Base-by-base conservation (phyloP, 2,888 invertebrate species). In the Scrobipalpa atriplicella region DNA sequence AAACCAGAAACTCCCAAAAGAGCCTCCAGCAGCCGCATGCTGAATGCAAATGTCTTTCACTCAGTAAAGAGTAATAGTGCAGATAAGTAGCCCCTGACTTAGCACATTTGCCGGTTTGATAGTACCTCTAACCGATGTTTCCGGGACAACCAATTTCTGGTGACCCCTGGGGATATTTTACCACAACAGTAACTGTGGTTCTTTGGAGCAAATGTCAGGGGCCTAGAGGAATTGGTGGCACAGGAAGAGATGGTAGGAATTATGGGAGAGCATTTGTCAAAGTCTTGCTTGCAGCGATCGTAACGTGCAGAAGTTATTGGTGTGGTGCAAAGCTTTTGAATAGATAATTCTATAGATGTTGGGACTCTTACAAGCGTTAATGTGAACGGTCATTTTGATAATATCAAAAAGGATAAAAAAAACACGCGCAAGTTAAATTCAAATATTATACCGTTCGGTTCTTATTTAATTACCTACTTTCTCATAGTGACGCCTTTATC, bases 31-130 rank as follows among this genome's bases (percentile, higher is more conserved):
- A 75, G 72, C 71, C 74, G 73, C 72, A 75, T 74, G 74, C 73
- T 75, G 78, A 76, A 85, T 84, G 83, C 82, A 84, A 84, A 85
- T 84, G 72, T 75, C 81, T 79, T 83, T 81, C 82, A 84, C 86
- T 85, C 85, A 83, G 80, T 79, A 77, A 80, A 76, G 83, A 85
- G 83, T 86, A 86, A 86, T 86, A 82, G 83, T 78, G 72, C 65
- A 82, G 83, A 85, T 82, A 86, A 86, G 85, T 87, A 86, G 83
- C 85, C 83, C 74, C 86, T 86, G 86, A 88, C 86, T 85, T 81
- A 82, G 85, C 86, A 87, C 86, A 85, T 87, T 87, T 82, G 79
- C 82, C 76, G 77, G 75, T 74, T 75, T 80, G 83, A 82, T 84
- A 84, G 84, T 85, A 78, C 79, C 78, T 76, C 75, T 71, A 81